Conservation (phyloP, 2,797 vertebrate species). For the Melanotaenia nigrans region DNA sequence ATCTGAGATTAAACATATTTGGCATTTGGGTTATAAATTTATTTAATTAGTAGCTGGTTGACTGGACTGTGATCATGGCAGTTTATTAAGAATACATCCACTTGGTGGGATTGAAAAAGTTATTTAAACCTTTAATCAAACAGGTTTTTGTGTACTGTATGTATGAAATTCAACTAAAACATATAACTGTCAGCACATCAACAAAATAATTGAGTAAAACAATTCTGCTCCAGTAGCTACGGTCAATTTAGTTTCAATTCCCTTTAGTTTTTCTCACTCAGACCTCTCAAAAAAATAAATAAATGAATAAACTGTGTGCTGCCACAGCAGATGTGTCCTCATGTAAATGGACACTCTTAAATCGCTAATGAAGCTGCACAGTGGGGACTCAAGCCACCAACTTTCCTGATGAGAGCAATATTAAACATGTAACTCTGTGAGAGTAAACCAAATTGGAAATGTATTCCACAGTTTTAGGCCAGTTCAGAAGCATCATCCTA, state of each 20-base stretch:
- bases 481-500: slow-evolving; percentile 19
- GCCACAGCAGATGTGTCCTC: background rate
- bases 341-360: background rate
- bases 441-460: slow-evolving; percentile 12
- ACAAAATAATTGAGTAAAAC: background rate
- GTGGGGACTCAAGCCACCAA: background rate
- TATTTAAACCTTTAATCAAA: too few species aligned
- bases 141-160: too few species aligned
- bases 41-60: too few species aligned
- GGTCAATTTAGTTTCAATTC: background rate
- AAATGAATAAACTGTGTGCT: background rate
- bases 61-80: too few species aligned
- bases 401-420: background rate
- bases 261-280: background rate
- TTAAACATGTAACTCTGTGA: slow-evolving; percentile 9
- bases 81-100: too few species aligned
- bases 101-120: too few species aligned
- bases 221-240: background rate
- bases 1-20: too few species aligned
- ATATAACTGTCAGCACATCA: background rate
- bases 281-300: background rate
- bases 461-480: slow-evolving; percentile 17
- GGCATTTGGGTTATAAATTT: too few species aligned
- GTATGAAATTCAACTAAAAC: background rate
- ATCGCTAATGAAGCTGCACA: background rate